Evolutionary conservation across 2,113 vertebrate genomes (phyloP).

Genomic region (Gobiocypris rarus): DNA sequence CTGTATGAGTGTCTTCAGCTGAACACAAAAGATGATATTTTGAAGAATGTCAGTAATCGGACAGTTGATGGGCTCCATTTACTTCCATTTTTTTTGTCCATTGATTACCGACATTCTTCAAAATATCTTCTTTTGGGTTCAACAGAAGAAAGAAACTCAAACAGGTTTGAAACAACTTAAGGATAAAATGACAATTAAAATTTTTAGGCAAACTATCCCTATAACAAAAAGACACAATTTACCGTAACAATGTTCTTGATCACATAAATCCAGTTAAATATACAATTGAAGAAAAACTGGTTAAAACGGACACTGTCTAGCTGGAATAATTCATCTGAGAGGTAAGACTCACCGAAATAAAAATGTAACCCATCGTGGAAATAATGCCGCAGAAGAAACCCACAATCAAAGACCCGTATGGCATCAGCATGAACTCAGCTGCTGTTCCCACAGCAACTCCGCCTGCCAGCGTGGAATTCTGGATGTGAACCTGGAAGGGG

Average conservation of each 20-base stretch:
- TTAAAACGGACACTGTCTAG: too few relatives aligned
- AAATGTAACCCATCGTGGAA: conserved; percentile 89
- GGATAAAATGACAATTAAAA: too few relatives aligned
- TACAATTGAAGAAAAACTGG: background rate
- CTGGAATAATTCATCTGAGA: background rate
- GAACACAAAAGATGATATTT: too few relatives aligned
- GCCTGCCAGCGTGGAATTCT: conserved; percentile 92
- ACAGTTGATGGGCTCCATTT: too few relatives aligned
- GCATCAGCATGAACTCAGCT: conserved; percentile 92
- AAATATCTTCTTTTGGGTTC: too few relatives aligned
- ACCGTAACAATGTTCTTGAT: background rate
- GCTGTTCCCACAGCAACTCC: conserved; percentile 94
- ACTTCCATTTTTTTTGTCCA: too few relatives aligned
- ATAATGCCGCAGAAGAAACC: conserved; percentile 88
- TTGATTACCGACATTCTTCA: too few relatives aligned
- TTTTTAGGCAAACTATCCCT: background rate
- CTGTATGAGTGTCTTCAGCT: too few relatives aligned
- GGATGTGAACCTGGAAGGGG: conserved; percentile 89
- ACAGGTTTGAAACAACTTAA: too few relatives aligned
- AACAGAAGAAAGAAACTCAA: too few relatives aligned
- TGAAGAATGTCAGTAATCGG: too few relatives aligned
- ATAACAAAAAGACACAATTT: background rate
- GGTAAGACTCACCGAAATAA: conserved; percentile 79
- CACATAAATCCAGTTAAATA: background rate
- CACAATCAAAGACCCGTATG: conserved; percentile 89